Base-by-base conservation (phyloP, 2,797 vertebrate genomes). In the Chrosomus eos region DNA sequence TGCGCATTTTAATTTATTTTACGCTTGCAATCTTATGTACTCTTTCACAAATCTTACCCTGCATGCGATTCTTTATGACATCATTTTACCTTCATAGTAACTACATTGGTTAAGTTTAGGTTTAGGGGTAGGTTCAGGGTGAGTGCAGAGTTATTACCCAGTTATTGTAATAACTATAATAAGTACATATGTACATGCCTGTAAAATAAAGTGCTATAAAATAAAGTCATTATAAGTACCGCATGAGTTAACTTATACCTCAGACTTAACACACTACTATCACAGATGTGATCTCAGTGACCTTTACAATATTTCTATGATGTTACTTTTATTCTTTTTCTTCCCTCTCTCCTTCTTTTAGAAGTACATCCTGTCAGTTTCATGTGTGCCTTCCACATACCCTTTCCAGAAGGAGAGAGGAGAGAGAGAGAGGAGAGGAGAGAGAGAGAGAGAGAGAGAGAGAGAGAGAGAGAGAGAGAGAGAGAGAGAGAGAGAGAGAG, bases 361-460 rank as follows among this genome's bases (percentile, higher is more conserved):
- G 43, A n/a, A 23, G 11, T 78, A 80, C 60, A 68, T 60, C 51
- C 85, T 88, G 81, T 87, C 85, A 79, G 85, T 73, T 80, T 68
- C 87, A 78, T 72, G 68, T 84, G 43, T 43, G 23, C 43, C 67
- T 64, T 70, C 38, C 45, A 68, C 23, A 77, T 51, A n/a, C 68
- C 78, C 68, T 80, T 83, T 82, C 76, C 26, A 40, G 84, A 68
- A 80, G 77, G 82, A 90, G 87, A 71, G 75, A 76, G 76, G 53
- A 55, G 53, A 23, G 43, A 45, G 45, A 45, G 48, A 51, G 48
- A 18, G 5, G 45, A 76, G 75, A 7, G 21, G 5, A 73, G 43
- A 28, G 58, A 28, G 75, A 21, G 75, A 8, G 72, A 48, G 67
- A 55, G 19, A 58, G 21, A 55, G 53, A 58, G 23, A 58, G 8